Evolutionary conservation across 1,140 invertebrate species (phyloP), one percentile per base, ranked within the genome.

Genomic region (Drosophila hydei): DNA sequence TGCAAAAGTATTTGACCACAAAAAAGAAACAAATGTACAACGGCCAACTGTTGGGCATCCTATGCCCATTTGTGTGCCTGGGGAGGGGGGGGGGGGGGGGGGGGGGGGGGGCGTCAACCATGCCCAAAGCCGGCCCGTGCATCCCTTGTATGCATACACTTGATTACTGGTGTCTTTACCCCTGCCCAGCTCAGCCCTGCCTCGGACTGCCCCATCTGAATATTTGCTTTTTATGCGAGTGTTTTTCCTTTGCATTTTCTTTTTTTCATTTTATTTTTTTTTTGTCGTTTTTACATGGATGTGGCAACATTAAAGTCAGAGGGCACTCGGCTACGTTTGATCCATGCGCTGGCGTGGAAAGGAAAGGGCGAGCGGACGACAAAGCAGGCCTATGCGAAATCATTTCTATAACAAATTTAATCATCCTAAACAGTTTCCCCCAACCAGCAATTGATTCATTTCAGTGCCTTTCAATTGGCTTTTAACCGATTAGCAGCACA

Each of bases 1-100:
- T 83, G 78, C 72, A 76, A 63, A 88, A 87, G 83, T 83, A 87
- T 87, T 87, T 88, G 83, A 87, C 83, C 83, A 87, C 83, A 87
- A 87, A 87, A 87, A 87, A 88, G 83, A 88, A 87, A 87, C 83
- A 87, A 87, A 87, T 87, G 83, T 88, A 79, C 83, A 87, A 81
- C 83, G 68, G 52, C 27, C 25, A n/a, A 25, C 14, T 45, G 50
- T 47, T 33, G 45, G 43, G 25, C 67, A 38, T 42, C 43, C 77
- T 70, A 21, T 75, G 60, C 59, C 67, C 62, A 77, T 77, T 63
- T 83, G 61, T 67, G 42, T 11, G 42, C 4, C 18, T 38, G 36
- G n/a, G 12, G n/a, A 12, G n/a, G 36, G n/a, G 36, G 30, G 23
- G 2, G n/a, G 25, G 55, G 40, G n/a, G 36, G n/a, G 36, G n/a